Evolutionary conservation across 2,797 vertebrate species (phyloP).

Genomic region (Rhinatrema bivittatum): DNA sequence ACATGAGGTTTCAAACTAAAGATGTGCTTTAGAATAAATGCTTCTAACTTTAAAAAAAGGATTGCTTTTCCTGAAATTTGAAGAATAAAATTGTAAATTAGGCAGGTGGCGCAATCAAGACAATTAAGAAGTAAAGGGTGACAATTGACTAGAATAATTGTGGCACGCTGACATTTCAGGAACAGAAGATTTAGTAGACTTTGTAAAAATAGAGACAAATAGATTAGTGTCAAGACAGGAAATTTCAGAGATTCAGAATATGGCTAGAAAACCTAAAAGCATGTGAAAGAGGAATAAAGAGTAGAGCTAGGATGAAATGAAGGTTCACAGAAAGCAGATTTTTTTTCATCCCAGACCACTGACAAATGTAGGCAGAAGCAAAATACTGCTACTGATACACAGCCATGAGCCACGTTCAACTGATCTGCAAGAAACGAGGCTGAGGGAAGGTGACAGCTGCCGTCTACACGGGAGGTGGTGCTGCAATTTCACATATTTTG

Average conservation of each 20-base stretch:
- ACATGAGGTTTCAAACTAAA: too few species aligned
- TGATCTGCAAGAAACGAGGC: slow-evolving; percentile 2
- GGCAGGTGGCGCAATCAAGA: slow-evolving; percentile 1
- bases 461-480: slow-evolving; percentile 13
- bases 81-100: too few species aligned
- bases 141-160: slow-evolving; percentile 6
- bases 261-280: too few species aligned
- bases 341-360: background rate
- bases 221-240: background rate
- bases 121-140: background rate
- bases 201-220: slow-evolving; percentile 1
- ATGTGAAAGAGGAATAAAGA: too few species aligned
- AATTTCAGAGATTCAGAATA: too few species aligned
- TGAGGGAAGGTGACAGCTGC: slow-evolving; percentile 10
- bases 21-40: too few species aligned
- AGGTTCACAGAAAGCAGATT: background rate
- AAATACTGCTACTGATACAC: slow-evolving; percentile 8
- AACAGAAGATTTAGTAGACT: background rate
- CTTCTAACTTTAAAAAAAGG: too few species aligned
- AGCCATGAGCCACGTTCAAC: slow-evolving; percentile 11
- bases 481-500: slow-evolving; percentile 3
- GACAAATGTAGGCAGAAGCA: background rate
- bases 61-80: too few species aligned
- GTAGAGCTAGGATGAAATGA: too few species aligned
- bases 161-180: background rate